phyloP scores from a whole-genome alignment of 2,888 invertebrate species.

The Nemotelus pantherinus region DNA sequence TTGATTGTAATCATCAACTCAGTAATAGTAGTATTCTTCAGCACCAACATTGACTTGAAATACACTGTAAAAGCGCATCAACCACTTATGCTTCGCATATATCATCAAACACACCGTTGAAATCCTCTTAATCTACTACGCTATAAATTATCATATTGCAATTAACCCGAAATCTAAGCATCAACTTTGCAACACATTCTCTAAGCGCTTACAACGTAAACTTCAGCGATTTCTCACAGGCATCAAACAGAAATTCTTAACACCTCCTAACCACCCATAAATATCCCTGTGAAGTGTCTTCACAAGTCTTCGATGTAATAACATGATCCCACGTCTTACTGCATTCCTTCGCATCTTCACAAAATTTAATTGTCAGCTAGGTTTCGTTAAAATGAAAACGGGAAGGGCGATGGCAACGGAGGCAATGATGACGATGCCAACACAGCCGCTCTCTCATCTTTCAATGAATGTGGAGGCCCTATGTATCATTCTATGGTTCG shows the following conservation, averaged over 20 bases:
- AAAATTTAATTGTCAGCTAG: conserved; percentile 38
- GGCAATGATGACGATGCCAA: conserved; percentile 2
- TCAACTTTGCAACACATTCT: too few species aligned
- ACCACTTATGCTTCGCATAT: too few species aligned
- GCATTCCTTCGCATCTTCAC: conserved; percentile 23
- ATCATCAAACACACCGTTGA: too few species aligned
- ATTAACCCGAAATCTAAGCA: conserved; percentile 9
- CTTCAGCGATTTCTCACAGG: not conserved
- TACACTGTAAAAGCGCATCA: too few species aligned
- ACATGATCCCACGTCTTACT: conserved; percentile 33
- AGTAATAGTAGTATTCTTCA: too few species aligned
- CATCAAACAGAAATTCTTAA: conserved; percentile 25
- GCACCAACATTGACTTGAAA: too few species aligned
- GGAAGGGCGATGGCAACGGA: not conserved
- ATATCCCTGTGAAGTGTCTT: conserved; percentile 32
- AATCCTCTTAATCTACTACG: not conserved
- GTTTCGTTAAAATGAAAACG: conserved; percentile 15
- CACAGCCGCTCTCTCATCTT: not conserved
- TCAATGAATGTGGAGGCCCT: too few species aligned
- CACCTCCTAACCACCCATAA: conserved; percentile 26
- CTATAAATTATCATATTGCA: conserved; percentile 18
- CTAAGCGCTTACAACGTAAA: not conserved
- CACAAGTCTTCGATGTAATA: conserved; percentile 27
- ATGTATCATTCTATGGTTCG: too few species aligned
- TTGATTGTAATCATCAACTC: too few species aligned